Percentiles rank a stretch among this genome's conserved stretches.
These are phyloP conservation scores for Tylochromis polylepis DNA, from an alignment of 2,113 vertebrate genomes.

Conservation along the genomic window DNA sequence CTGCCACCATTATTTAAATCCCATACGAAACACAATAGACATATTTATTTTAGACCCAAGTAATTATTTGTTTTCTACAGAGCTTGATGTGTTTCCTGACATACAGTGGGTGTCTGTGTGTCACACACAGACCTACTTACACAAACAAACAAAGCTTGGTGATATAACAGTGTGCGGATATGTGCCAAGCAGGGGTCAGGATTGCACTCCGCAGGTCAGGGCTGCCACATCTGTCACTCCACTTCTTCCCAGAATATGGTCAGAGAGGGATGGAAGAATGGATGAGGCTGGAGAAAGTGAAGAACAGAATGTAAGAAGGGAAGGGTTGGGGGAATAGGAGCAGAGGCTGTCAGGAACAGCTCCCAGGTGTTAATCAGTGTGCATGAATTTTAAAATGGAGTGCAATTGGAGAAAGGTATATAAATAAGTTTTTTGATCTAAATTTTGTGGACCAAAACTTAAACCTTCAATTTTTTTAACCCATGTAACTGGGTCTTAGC, in stretches of 20 bases:
- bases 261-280: neutral
- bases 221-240: constrained; percentile 50
- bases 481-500: neutral
- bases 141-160: neutral
- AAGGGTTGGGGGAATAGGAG: neutral
- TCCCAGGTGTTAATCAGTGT: neutral
- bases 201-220: constrained; percentile 35
- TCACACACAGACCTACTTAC: neutral
- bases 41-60: neutral
- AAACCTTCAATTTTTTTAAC: neutral
- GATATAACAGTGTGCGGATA: constrained; percentile 5
- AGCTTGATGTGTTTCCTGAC: neutral
- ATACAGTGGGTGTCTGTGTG: neutral
- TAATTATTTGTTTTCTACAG: neutral
- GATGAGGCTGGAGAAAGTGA: neutral
- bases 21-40: neutral
- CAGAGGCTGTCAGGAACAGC: neutral
- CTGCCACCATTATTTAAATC: neutral
- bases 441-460: neutral
- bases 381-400: neutral
- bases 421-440: neutral
- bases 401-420: neutral
- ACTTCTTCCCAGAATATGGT: neutral
- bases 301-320: neutral
- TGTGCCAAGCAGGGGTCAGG: constrained; percentile 24